Base-by-base conservation (phyloP, 37 sponge, comb jelly and placozoan species). In the Cliona cf. orientalis region DNA sequence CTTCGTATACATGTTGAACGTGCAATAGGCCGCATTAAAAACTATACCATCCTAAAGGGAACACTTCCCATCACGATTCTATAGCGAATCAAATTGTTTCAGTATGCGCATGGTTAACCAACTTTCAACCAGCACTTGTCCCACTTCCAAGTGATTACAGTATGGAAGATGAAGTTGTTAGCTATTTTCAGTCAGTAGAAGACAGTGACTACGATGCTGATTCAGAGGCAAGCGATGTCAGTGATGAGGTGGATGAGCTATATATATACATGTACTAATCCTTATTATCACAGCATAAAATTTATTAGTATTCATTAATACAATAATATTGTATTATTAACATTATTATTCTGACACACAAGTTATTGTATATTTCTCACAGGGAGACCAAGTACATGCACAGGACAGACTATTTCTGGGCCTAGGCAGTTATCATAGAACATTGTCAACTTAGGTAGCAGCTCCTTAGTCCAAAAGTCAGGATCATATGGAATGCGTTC, bases 381-480 rank as follows among this genome's bases (percentile, higher is more conserved):
- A 35, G 74, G 74, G 43, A 79, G 65, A 37, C 83, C 89, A 38
- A 88, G 69, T 41, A 45, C n/a, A 43, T 82, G 80, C 21, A 84
- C 37, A 25, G 90, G 84, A 34, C 85, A 86, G 14, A 90, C 90
- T 38, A 90, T 84, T 74, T 84, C 74, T 43, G 90, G 90, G 4
- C 59, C 80, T 46, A 90, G 29, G 66, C 85, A 90, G 53, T 80
- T 84, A 55, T 84, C 80, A 74, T 80, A 90, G 65, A 89, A 89
- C 62, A 49, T 36, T 33, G 42, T 61, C 32, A 88, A 49, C 71
- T 81, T 88, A 5, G 83, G 83, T 17, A 67, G 57, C 19, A 80
- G 76, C 31, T 57, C 42, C 14, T 56, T 33, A 32, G 58, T 60
- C 78, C 83, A 82, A 55, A 60, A 88, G 32, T 69, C 46, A 9